A percentile compares a stretch with the other conserved stretches of the same genome.
Conservation (phyloP, 2,888 invertebrate genomes). For the Leptogaster cylindrica region DNA sequence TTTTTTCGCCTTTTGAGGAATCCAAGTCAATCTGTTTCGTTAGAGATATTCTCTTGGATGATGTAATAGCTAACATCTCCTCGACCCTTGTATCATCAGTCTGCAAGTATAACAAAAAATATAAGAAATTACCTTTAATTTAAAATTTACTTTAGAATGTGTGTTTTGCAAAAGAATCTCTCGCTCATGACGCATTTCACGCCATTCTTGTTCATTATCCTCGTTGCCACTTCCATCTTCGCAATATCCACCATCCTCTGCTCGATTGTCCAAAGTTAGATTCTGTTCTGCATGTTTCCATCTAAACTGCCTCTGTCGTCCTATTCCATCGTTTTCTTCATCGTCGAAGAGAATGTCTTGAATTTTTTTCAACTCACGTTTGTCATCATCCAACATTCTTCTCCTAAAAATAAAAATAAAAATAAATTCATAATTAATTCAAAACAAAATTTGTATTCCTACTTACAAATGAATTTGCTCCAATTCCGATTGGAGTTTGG, state of each 20-base stretch:
- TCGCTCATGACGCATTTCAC: constrained; percentile 78
- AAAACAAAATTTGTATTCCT: constrained; percentile 1
- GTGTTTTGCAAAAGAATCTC: constrained; percentile 70
- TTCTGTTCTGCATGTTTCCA: constrained; percentile 80
- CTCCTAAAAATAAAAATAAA: too few relatives aligned
- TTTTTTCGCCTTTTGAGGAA: too few relatives aligned
- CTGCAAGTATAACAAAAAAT: background rate
- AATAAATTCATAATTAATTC: too few relatives aligned
- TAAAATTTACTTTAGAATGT: background rate
- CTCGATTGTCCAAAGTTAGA: constrained; percentile 57
- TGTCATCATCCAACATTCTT: constrained; percentile 85
- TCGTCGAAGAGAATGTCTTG: constrained; percentile 90
- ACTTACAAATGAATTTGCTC: constrained; percentile 85
- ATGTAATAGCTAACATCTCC: background rate
- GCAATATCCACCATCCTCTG: constrained; percentile 70
- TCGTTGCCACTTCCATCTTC: constrained; percentile 64
- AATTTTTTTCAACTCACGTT: constrained; percentile 79
- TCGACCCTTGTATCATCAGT: background rate
- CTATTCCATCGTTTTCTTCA: constrained; percentile 80
- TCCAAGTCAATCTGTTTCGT: too few relatives aligned
- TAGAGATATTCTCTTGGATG: background rate
- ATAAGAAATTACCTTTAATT: background rate
- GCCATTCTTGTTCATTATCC: constrained; percentile 80
- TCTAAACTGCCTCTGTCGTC: constrained; percentile 79
- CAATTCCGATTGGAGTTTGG: constrained; percentile 77